Evolutionary conservation across 1,140 invertebrate species (phyloP).

Genomic region (Drosophila kurseongensis): DNA sequence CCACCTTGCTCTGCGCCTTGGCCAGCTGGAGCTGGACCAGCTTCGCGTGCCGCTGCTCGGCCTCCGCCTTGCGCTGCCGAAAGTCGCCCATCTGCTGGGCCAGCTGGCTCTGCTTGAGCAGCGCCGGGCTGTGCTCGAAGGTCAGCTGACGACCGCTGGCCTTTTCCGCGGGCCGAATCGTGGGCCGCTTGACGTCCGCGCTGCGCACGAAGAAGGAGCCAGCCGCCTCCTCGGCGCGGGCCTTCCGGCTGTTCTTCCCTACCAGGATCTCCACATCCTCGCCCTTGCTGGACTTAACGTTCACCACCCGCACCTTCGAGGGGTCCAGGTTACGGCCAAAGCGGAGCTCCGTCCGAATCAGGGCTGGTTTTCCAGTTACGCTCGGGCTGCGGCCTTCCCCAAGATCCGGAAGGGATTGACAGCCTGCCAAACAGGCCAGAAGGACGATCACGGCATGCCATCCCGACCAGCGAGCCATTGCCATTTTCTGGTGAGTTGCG

Average conservation of each 20-base stretch:
- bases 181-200: conserved; percentile 73
- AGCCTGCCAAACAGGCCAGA: conserved; percentile 5
- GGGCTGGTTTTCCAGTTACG: conserved; percentile 84
- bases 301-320: conserved; percentile 90
- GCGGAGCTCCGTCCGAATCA: conserved; percentile 90
- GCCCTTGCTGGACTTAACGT: conserved; percentile 90
- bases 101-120: conserved; percentile 72
- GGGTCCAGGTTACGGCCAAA: conserved; percentile 91
- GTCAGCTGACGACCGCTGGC: conserved; percentile 47
- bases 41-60: conserved; percentile 71
- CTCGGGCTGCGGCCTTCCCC: conserved; percentile 10
- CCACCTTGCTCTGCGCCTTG: conserved; percentile 64
- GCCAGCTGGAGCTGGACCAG: conserved; percentile 68
- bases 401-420: conserved; percentile 22
- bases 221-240: conserved; percentile 80
- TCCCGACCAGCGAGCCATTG: conserved; percentile 21
- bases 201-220: conserved; percentile 81
- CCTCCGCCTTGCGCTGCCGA: conserved; percentile 66
- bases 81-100: conserved; percentile 59
- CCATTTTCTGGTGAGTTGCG: conserved; percentile 18
- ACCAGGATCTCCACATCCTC: conserved; percentile 91
- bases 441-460: conserved; percentile 6
- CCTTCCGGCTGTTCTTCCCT: conserved; percentile 86
- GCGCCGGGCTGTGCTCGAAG: conserved; percentile 66
- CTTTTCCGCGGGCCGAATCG: conserved; percentile 11